Evolutionary conservation across 2,888 invertebrate species (phyloP).

Genomic region (Amphipyra berbera): DNA sequence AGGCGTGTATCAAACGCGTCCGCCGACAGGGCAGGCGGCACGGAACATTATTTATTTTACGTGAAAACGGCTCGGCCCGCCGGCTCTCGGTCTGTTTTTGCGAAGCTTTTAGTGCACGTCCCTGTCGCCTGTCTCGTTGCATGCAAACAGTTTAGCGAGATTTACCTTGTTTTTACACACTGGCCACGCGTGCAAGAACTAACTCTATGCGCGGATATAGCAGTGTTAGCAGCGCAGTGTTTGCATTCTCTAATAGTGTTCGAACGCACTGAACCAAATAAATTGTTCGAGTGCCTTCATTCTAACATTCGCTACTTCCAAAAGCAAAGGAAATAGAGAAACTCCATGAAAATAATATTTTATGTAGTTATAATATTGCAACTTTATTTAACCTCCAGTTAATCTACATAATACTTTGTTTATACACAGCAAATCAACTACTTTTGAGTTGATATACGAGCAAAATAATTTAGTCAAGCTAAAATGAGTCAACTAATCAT

Average conservation of each 20-base stretch:
- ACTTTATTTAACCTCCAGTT: slow-evolving; percentile 15
- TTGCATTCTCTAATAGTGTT: slow-evolving; percentile 11
- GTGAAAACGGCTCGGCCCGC: slow-evolving; percentile 65
- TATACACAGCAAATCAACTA: slow-evolving; percentile 8
- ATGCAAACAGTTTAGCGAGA: slow-evolving; percentile 84
- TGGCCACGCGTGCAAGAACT: slow-evolving; percentile 48
- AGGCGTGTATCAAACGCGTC: slow-evolving; percentile 66
- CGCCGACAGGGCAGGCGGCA: slow-evolving; percentile 74
- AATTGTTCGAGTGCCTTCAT: slow-evolving; percentile 7
- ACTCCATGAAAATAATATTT: neutral
- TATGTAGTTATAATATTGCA: neutral
- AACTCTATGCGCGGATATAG: slow-evolving; percentile 15
- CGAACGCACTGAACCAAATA: slow-evolving; percentile 8
- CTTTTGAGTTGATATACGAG: slow-evolving; percentile 21
- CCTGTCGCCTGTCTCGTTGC: slow-evolving; percentile 67
- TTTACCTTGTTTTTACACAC: slow-evolving; percentile 68
- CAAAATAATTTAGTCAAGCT: slow-evolving; percentile 23
- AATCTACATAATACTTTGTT: slow-evolving; percentile 34
- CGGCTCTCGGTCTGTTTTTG: slow-evolving; percentile 66
- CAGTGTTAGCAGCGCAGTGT: slow-evolving; percentile 4
- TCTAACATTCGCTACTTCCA: neutral
- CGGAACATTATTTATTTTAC: slow-evolving; percentile 87
- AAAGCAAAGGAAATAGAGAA: no score
- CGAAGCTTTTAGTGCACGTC: slow-evolving; percentile 75
- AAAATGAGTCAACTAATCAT: slow-evolving; percentile 32